Conservation (phyloP, 2,113 vertebrate genomes). For the Sceloporus tristichus region DNA sequence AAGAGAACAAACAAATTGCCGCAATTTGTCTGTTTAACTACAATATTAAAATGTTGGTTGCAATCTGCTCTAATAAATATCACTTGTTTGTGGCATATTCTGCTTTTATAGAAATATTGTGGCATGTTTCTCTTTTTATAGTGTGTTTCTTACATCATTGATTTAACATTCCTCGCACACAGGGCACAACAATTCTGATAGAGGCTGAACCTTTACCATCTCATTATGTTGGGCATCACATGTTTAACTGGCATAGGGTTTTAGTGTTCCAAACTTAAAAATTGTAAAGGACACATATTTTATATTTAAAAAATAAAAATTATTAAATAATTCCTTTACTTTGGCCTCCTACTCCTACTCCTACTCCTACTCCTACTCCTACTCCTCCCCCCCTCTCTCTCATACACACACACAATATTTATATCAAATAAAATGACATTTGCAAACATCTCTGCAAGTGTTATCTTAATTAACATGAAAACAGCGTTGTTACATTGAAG, state of each 20-base stretch:
- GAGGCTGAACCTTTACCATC: constrained; percentile 25
- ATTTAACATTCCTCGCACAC: constrained; percentile 33
- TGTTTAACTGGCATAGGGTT: constrained; percentile 6
- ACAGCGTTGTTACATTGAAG: not conserved
- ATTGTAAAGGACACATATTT: constrained; percentile 31
- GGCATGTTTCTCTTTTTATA: constrained; percentile 21
- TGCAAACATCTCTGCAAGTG: not conserved
- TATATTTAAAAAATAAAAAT: constrained; percentile 12
- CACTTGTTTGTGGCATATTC: not conserved
- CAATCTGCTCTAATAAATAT: constrained; percentile 13
- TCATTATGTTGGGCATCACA: constrained; percentile 46
- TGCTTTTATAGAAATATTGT: constrained; percentile 36
- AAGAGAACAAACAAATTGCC: not conserved
- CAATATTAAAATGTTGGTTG: constrained; percentile 27
- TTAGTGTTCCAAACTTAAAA: constrained; percentile 34
- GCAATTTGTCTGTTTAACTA: constrained; percentile 46
- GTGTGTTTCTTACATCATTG: constrained; percentile 19
- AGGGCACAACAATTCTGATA: constrained; percentile 45
- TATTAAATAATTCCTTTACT: constrained; percentile 30
- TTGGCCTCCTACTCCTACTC: not conserved
- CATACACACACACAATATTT: too few species aligned
- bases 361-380: constrained; percentile 10
- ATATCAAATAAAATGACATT: constrained; percentile 11
- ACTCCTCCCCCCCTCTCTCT: too few species aligned
- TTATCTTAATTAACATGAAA: constrained; percentile 43